A percentile compares a stretch with the other conserved stretches of the same genome.
phyloP scores from a whole-genome alignment of 2,888 invertebrate species.

The Arenicola marina region DNA sequence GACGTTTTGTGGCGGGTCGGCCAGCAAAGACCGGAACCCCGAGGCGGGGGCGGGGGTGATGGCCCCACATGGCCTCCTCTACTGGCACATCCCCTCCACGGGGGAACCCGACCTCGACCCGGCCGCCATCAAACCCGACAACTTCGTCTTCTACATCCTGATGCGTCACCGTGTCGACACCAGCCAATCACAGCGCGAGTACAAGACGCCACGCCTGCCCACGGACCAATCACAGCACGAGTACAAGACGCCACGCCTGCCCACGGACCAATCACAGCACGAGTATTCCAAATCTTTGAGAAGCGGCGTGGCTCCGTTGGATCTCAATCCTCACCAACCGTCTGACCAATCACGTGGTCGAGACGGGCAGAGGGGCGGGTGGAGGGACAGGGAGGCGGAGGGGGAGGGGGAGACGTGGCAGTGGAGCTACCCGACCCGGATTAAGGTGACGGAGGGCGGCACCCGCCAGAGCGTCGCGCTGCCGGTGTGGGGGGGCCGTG shows the following conservation, averaged over 20 bases:
- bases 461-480: slow-evolving; percentile 2
- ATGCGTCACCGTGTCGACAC: background rate
- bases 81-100: slow-evolving; percentile 10
- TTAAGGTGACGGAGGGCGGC: slow-evolving; percentile 4
- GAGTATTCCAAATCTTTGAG: no score
- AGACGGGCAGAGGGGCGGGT: no score
- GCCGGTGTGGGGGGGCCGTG: background rate
- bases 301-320: no score
- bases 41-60: background rate
- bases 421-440: slow-evolving; percentile 8
- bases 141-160: background rate
- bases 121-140: slow-evolving; percentile 3
- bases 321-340: no score
- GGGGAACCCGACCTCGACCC: background rate
- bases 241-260: background rate
- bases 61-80: slow-evolving; percentile 8
- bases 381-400: no score
- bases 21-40: no score
- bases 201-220: background rate
- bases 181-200: background rate
- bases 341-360: no score
- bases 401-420: no score
- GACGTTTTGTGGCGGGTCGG: no score
- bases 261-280: no score
- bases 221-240: no score